These are phyloP conservation scores for Actias luna DNA, from an alignment of 2,888 invertebrate species.

Conservation along the genomic window DNA sequence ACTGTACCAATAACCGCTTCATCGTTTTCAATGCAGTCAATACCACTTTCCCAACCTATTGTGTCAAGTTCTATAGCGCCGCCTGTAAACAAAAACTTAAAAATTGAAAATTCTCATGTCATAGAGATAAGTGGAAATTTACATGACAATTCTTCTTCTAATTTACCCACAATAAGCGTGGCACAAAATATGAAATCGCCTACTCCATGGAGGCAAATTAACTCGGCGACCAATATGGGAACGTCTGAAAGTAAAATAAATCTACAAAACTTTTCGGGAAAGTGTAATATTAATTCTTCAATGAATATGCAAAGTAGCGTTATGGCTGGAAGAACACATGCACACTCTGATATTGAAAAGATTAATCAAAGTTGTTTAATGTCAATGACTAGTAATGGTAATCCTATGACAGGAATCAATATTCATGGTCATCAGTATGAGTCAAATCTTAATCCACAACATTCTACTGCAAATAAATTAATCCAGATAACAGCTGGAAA, in stretches of 20 bases:
- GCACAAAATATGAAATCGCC: conserved; percentile 74
- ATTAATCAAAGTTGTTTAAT: conserved; percentile 64
- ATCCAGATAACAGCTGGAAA: conserved; percentile 76
- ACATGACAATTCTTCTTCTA: conserved; percentile 62
- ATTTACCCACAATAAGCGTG: conserved; percentile 72
- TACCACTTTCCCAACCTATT: conserved; percentile 74
- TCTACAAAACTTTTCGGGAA: conserved; percentile 60
- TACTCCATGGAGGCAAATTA: conserved; percentile 73
- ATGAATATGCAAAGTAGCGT: conserved; percentile 61
- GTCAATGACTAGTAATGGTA: conserved; percentile 54
- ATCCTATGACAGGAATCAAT: conserved; percentile 51
- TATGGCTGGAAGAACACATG: conserved; percentile 49
- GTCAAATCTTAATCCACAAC: conserved; percentile 55
- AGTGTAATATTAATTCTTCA: conserved; percentile 53
- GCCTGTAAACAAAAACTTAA: conserved; percentile 62
- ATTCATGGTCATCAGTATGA: conserved; percentile 72
- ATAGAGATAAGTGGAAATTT: conserved; percentile 76
- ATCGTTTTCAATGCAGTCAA: conserved; percentile 70
- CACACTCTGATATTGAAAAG: conserved; percentile 64
- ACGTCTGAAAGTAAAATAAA: conserved; percentile 63
- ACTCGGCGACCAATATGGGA: conserved; percentile 40
- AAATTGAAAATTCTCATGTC: conserved; percentile 72
- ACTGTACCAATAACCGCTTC: conserved; percentile 62
- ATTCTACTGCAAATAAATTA: conserved; percentile 68
- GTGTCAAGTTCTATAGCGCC: conserved; percentile 75